Evolutionary conservation across 2,888 invertebrate genomes (phyloP), one percentile per base, ranked within the genome.

Genomic region (Xylota sylvarum): DNA sequence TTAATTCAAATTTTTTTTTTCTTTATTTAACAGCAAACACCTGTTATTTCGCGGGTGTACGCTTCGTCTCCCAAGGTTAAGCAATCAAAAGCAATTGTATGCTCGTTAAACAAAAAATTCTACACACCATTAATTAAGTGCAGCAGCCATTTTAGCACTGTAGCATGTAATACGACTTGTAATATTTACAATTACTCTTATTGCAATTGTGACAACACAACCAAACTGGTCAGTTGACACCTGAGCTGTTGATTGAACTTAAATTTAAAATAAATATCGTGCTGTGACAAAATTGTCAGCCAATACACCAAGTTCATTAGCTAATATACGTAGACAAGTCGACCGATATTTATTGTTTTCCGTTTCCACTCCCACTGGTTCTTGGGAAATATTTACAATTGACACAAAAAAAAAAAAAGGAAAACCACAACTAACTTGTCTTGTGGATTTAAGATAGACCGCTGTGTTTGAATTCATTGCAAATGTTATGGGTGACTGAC

Each of bases 21-120:
- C 19, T 50, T n/a, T 19, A 35, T 40, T 56, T 67, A 19, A 58
- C 30, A 58, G 14, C 37, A 43, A 78, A 35, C 60, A 62, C 30
- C 27, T 43, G 40, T 69, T 52, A 23, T 58, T 77, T 60, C 37
- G 37, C 58, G 35, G 43, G 32, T 35, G 35, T 32, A 5, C 35
- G 23, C 17, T 30, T 69, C 23, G 9, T 14, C 14, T 50, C 67
- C 12, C 69, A 78, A 78, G 78, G 70, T 70, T 50, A 78, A 9
- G 52, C 46, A 70, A 69, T 78, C 69, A 69, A 62, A 78, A 78
- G 43, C 35, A 19, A 70, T 70, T 52, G 62, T 70, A 62, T 52
- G 69, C 30, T 78, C 69, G 46, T 70, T 70, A 70, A 78, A 78
- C 58, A 55, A 14, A 52, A 43, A 32, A 46, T 55, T 78, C 12